These are phyloP conservation scores for Tupaia tana DNA, from an alignment of 2,113 vertebrate genomes.

Conservation along the genomic window DNA sequence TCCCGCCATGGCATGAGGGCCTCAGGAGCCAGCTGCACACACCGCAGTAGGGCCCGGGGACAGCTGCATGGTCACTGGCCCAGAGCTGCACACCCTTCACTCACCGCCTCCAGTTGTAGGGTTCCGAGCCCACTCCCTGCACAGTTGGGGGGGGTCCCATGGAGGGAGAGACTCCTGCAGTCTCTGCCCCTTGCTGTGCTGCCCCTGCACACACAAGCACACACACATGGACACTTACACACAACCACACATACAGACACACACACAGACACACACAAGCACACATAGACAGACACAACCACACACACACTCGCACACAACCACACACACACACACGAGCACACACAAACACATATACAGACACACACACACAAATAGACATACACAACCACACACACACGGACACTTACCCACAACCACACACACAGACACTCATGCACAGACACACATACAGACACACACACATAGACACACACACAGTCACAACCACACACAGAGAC, in stretches of 20 bases:
- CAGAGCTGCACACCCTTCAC: rapidly evolving
- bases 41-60: background rate
- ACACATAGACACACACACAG: rapidly evolving
- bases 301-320: background rate
- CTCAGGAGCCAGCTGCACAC: background rate
- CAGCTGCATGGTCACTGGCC: background rate
- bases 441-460: background rate
- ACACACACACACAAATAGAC: background rate
- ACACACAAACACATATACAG: background rate
- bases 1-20: rapidly evolving
- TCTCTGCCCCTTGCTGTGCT: background rate
- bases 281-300: background rate
- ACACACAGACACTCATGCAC: too few species aligned
- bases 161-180: background rate
- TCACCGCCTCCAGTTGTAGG: rapidly evolving
- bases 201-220: rapidly evolving
- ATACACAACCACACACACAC: background rate
- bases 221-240: rapidly evolving
- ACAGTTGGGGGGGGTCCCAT: rapidly evolving
- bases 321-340: background rate
- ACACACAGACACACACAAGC: background rate
- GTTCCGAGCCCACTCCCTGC: rapidly evolving
- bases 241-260: too few species aligned
- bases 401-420: rapidly evolving
- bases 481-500: background rate